Base-by-base conservation (phyloP, 1,140 invertebrate species). In the Polypedilum vanderplanki region DNA sequence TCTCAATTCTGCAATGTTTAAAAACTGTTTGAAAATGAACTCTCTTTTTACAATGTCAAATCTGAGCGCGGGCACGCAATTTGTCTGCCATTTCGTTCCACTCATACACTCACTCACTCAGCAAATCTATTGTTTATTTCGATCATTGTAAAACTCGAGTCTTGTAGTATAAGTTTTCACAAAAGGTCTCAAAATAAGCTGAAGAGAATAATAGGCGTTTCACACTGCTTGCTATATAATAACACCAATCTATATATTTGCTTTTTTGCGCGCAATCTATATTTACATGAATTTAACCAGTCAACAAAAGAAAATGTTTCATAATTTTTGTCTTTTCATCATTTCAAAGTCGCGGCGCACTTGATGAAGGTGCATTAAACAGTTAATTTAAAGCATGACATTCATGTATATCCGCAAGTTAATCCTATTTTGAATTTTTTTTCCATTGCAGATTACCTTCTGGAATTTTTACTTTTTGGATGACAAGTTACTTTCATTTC, bases 81-180 rank as follows among this genome's bases (percentile, higher is more conserved):
- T 57, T 57, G 12, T 57, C 46, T 57, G 46, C n/a, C 46, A n/a
- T 57, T 57, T 57, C n/a, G 46, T 57, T 57, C 12, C 12, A 4
- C 46, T 12, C 46, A n/a, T 4, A 57, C 46, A 33, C n/a, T n/a
- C 24, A 33, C 24, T 33, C 24, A 33, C 5, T 33, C n/a, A 57
- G n/a, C 12, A 57, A 57, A 57, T 12, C 46, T n/a, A 57, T 57
- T 57, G 46, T 57, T 57, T 57, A 57, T n/a, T 33, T 57, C 46
- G 10, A n/a, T 12, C 4, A 57, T n/a, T 15, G 46, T 57, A 57
- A 57, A 57, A 15, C 46, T 57, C 46, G n/a, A 57, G 24, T 33
- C 9, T 57, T 57, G 46, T n/a, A 57, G 12, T 57, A 8, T 12
- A 57, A 57, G 15, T n/a, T 12, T n/a, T 57, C 15, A n/a, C n/a